These are phyloP conservation scores for Uloborus diversus DNA, from an alignment of 1,140 invertebrate species.

Conservation along the genomic window DNA sequence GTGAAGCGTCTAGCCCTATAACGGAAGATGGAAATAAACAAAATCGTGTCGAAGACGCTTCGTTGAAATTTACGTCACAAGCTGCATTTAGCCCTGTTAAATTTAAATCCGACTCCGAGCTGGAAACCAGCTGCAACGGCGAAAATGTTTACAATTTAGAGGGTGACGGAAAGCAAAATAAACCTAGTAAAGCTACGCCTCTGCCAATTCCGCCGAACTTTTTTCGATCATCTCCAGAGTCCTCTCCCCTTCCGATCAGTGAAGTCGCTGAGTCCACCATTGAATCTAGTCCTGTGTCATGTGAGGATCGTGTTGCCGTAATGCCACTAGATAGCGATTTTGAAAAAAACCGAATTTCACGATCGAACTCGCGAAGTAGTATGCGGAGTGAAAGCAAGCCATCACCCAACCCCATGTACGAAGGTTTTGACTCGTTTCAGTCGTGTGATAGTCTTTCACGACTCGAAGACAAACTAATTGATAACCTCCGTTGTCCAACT, in stretches of 20 bases:
- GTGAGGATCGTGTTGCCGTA: not conserved
- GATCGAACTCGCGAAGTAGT: constrained; percentile 28
- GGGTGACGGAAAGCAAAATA: not conserved
- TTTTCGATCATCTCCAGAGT: not conserved
- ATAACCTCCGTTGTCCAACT: constrained; percentile 3
- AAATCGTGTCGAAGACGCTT: not conserved
- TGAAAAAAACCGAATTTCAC: not conserved
- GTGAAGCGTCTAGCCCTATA: not conserved
- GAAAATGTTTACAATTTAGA: constrained; percentile 40
- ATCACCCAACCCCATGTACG: not conserved
- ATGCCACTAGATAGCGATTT: not conserved
- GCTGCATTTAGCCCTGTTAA: constrained; percentile 1
- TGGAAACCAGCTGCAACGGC: not conserved
- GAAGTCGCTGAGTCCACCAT: not conserved
- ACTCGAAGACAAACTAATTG: constrained; percentile 37
- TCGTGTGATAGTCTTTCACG: constrained; percentile 43
- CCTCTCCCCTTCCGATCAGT: not conserved
- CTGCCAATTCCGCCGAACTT: constrained; percentile 33
- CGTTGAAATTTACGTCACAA: constrained; percentile 2
- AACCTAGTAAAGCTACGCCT: constrained; percentile 4
- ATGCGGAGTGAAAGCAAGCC: not conserved
- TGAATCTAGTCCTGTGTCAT: not conserved
- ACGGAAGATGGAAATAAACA: constrained; percentile 7
- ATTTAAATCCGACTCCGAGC: constrained; percentile 5
- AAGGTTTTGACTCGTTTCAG: not conserved